Conservation (phyloP, 2,797 vertebrate genomes). For the Cynopterus sphinx region DNA sequence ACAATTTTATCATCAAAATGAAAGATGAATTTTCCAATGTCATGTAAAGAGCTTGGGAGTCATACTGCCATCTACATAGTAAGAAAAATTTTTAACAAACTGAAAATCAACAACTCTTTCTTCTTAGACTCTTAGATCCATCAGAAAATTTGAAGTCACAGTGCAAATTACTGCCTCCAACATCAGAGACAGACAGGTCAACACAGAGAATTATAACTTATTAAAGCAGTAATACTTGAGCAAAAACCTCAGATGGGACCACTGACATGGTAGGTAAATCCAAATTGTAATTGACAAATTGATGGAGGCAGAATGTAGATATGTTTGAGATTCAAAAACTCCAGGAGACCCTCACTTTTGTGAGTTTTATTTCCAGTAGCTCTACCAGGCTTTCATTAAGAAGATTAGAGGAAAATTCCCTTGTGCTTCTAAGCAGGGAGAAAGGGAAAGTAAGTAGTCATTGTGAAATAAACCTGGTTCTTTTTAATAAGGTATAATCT, state of each 20-base stretch:
- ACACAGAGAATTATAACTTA: background rate
- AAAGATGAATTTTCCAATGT: background rate
- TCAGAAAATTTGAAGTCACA: too few species aligned
- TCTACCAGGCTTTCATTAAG: too few species aligned
- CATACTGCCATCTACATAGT: background rate
- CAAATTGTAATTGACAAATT: background rate
- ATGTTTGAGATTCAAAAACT: background rate
- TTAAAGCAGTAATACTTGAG: background rate
- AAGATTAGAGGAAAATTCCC: too few species aligned
- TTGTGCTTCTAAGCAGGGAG: too few species aligned
- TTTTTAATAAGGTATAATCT: too few species aligned
- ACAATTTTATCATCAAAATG: background rate
- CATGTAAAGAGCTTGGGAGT: background rate
- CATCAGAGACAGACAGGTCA: background rate
- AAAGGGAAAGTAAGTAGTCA: too few species aligned
- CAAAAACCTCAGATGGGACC: background rate
- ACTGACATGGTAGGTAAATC: background rate
- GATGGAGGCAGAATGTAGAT: background rate
- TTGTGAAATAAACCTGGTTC: too few species aligned
- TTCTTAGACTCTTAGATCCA: background rate
- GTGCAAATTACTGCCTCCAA: background rate
- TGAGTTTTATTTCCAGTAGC: too few species aligned
- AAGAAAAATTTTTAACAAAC: background rate
- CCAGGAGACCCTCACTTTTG: background rate
- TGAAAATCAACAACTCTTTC: background rate